These are phyloP conservation scores for Labeo catla DNA, from an alignment of 2,113 vertebrate species.

Conservation along the genomic window DNA sequence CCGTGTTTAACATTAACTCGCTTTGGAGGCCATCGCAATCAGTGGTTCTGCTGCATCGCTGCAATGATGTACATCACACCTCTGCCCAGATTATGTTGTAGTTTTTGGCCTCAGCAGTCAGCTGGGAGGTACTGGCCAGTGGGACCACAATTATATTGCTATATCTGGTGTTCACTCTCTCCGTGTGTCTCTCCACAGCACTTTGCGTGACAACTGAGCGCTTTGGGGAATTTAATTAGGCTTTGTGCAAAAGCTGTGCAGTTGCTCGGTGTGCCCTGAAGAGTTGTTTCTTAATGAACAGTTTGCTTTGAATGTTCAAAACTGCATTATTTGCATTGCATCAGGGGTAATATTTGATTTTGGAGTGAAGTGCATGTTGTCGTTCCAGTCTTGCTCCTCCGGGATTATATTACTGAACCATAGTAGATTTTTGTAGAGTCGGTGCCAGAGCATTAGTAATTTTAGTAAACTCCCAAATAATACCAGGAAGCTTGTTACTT, in stretches of 20 bases:
- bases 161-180: slow-evolving; percentile 21
- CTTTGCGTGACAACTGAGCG: neutral
- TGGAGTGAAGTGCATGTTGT: neutral
- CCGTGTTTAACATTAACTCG: neutral
- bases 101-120: slow-evolving; percentile 1
- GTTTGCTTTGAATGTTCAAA: neutral
- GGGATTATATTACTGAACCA: slow-evolving; percentile 4
- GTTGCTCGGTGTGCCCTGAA: slow-evolving; percentile 9
- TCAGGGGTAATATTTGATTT: slow-evolving; percentile 30
- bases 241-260: slow-evolving; percentile 29
- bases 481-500: neutral
- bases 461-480: neutral
- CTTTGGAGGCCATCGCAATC: neutral
- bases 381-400: neutral
- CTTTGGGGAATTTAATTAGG: slow-evolving; percentile 39
- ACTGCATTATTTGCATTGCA: slow-evolving; percentile 39
- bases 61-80: slow-evolving; percentile 2
- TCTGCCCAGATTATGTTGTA: slow-evolving; percentile 7
- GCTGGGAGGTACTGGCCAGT: slow-evolving; percentile 9
- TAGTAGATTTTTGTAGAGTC: slow-evolving; percentile 42
- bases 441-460: neutral
- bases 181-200: neutral
- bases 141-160: slow-evolving; percentile 14
- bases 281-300: slow-evolving; percentile 19
- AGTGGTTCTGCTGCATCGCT: slow-evolving; percentile 21